Conservation (phyloP, 2,113 vertebrate species). For the Plestiodon gilberti region DNA sequence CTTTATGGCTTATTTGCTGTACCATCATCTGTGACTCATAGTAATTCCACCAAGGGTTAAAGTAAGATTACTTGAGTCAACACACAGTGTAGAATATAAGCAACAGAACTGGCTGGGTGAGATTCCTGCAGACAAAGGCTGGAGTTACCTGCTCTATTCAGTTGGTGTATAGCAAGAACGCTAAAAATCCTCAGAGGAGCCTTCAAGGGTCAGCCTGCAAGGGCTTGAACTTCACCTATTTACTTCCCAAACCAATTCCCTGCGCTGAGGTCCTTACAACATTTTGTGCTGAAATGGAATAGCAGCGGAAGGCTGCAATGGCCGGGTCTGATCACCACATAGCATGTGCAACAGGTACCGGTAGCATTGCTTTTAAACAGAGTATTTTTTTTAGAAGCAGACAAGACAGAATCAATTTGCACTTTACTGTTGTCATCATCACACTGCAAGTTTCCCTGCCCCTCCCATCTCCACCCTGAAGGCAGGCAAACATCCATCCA, state of each 20-base stretch:
- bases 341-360: no score
- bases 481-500: no score
- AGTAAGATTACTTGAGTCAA: slow-evolving; percentile 27
- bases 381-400: no score
- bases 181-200: not conserved
- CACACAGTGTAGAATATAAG: slow-evolving; percentile 10
- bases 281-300: no score
- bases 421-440: no score
- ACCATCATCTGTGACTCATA: slow-evolving; percentile 1
- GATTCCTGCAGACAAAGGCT: slow-evolving; percentile 56
- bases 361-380: no score
- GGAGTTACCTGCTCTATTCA: slow-evolving; percentile 29
- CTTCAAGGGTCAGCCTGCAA: not conserved
- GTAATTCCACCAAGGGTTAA: slow-evolving; percentile 34
- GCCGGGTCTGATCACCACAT: no score
- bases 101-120: slow-evolving; percentile 59
- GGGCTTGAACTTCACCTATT: not conserved
- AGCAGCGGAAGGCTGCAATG: no score
- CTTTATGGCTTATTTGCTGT: not conserved
- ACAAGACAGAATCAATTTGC: no score
- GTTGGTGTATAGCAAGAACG: not conserved
- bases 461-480: no score
- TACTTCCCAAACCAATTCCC: not conserved
- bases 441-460: no score
- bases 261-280: not conserved